phyloP scores from a whole-genome alignment of 2,797 vertebrate genomes.

The Clarias pachynema region DNA sequence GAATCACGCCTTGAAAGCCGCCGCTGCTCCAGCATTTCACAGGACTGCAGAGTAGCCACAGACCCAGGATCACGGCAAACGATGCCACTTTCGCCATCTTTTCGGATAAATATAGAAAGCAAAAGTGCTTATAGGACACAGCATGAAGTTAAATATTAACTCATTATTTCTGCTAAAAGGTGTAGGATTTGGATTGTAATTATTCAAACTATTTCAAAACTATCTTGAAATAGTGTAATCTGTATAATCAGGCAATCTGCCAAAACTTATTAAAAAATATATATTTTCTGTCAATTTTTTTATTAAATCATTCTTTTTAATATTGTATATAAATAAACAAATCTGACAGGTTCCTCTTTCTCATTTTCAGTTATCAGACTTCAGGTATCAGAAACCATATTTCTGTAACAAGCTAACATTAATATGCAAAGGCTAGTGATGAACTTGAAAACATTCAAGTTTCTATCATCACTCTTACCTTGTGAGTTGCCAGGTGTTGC shows the following conservation, averaged over 20 bases:
- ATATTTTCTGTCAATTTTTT: no score
- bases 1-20: constrained; percentile 84
- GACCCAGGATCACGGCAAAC: constrained; percentile 62
- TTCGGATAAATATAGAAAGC: neutral
- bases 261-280: neutral
- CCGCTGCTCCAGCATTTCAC: constrained; percentile 72
- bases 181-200: neutral
- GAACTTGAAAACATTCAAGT: neutral
- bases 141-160: neutral
- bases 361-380: neutral
- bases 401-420: neutral
- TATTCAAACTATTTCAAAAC: neutral
- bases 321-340: neutral
- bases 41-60: constrained; percentile 74
- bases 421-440: neutral
- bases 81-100: constrained; percentile 44
- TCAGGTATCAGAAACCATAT: neutral
- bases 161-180: neutral
- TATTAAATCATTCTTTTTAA: neutral
- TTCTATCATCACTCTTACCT: constrained; percentile 21
- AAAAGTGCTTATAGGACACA: neutral
- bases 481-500: neutral
- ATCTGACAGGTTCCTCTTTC: neutral
- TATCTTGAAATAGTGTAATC: neutral
- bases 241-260: neutral